Base-by-base conservation (phyloP, 1,140 invertebrate species). In the Drosophila insularis region DNA sequence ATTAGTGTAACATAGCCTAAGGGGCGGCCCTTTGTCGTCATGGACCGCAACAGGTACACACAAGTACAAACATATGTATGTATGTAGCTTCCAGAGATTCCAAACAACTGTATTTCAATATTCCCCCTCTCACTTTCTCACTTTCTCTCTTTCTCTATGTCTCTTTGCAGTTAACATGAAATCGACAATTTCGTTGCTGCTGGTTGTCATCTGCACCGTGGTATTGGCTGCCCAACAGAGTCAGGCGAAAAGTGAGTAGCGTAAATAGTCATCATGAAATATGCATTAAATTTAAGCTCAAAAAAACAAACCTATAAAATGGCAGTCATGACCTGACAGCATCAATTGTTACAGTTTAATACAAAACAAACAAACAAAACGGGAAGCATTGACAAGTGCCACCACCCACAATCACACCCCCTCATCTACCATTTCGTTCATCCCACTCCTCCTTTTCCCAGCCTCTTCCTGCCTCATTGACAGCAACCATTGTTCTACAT, bases 171-270 rank as follows among this genome's bases (percentile, higher is more conserved):
- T 67, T 77, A 91, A 80, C 60, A 91, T 91, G 90, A 91, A 90
- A 73, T 90, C 84, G 43, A 86, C 90, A 67, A 80, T 91, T 74
- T 91, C 90, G 27, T 78, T 91, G 67, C 77, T 90, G 68, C 81
- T 91, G 71, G 76, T 91, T 68, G 75, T 91, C 65, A 86, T 91
- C 69, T 91, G 90, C 74, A 90, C 90, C 54, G 84, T 91, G 53
- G 90, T 91, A 60, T 78, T 91, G 74, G 90, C 87, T 43, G 90
- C 90, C 66, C 86, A 91, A 80, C 82, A 91, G 70, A 90, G 90
- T 65, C 90, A 91, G 71, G 90, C 90, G 63, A 91, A 91, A 78
- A 91, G 90, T 91, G 72, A 91, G 90, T 91, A 80, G 11, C 5
- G 27, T 14, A 62, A 40, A 14, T 17, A 8, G 11, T 6, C 56